A percentile compares a stretch with the other conserved stretches of the same genome.
Evolutionary conservation across 2,888 invertebrate genomes (phyloP).

Genomic region (Dynastes hyllus): DNA sequence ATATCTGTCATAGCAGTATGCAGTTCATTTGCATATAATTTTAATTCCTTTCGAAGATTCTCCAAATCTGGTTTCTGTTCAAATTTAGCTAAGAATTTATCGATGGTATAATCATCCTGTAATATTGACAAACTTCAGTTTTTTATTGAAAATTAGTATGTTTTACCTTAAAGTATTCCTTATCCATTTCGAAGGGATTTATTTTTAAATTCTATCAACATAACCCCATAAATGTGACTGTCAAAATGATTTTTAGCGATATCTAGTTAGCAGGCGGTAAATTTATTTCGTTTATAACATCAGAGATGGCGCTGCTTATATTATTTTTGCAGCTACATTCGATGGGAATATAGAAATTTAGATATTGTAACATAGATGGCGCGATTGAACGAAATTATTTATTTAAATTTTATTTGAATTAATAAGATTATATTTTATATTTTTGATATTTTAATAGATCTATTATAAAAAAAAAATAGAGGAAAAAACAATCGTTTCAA

Average conservation of each 20-base stretch:
- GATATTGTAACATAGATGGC: too few relatives aligned
- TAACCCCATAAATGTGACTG: constrained; percentile 10
- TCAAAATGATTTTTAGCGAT: too few relatives aligned
- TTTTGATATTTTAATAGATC: too few relatives aligned
- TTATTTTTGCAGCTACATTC: too few relatives aligned
- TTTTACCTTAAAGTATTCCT: constrained; percentile 17
- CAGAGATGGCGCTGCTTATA: background rate
- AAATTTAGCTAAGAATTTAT: constrained; percentile 89
- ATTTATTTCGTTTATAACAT: background rate
- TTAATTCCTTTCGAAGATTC: constrained; percentile 90
- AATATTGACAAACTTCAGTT: constrained; percentile 62
- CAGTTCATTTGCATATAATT: constrained; percentile 91
- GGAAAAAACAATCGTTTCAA: background rate
- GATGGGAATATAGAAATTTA: too few relatives aligned
- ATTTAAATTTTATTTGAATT: background rate
- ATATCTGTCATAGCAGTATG: constrained; percentile 96
- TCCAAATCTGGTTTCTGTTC: constrained; percentile 77
- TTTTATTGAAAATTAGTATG: background rate
- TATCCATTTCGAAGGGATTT: constrained; percentile 14
- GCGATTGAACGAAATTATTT: background rate
- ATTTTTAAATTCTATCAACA: constrained; percentile 2
- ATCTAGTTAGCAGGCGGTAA: background rate
- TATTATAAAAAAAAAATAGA: too few relatives aligned
- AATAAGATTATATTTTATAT: too few relatives aligned
- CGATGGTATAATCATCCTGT: constrained; percentile 93